phyloP scores from a whole-genome alignment of 1,140 invertebrate species.

The Pseudachorutes palmiensis region DNA sequence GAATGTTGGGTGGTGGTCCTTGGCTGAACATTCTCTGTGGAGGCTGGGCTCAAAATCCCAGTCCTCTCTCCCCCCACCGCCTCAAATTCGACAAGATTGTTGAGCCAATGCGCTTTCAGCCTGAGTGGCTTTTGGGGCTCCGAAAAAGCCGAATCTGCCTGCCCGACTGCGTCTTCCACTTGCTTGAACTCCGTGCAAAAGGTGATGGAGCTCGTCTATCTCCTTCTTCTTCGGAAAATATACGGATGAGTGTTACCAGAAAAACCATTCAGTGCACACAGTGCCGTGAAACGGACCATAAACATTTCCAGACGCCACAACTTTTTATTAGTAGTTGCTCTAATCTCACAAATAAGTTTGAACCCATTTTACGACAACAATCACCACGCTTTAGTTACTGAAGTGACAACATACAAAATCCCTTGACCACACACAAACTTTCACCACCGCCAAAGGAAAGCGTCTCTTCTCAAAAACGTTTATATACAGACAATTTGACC shows the following conservation, averaged over 20 bases:
- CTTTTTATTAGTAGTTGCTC: not conserved
- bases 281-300: conserved; percentile 35
- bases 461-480: too few relatives aligned
- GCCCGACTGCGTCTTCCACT: conserved; percentile 29
- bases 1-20: not conserved
- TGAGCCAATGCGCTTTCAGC: conserved; percentile 38
- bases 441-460: not conserved
- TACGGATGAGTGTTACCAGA: conserved; percentile 30
- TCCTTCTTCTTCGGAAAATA: conserved; percentile 21
- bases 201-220: conserved; percentile 21
- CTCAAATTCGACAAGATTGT: conserved; percentile 35
- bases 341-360: too few relatives aligned
- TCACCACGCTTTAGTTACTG: not conserved
- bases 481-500: too few relatives aligned
- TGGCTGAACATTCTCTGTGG: conserved; percentile 5
- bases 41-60: conserved; percentile 22
- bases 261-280: conserved; percentile 32
- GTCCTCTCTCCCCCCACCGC: conserved; percentile 27
- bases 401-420: not conserved
- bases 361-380: not conserved
- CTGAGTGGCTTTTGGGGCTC: conserved; percentile 25
- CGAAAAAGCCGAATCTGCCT: conserved; percentile 28
- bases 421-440: not conserved
- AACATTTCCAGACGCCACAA: conserved; percentile 31
- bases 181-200: conserved; percentile 24